Base-by-base conservation (phyloP, 2,797 vertebrate genomes). In the Lagodon rhomboides region DNA sequence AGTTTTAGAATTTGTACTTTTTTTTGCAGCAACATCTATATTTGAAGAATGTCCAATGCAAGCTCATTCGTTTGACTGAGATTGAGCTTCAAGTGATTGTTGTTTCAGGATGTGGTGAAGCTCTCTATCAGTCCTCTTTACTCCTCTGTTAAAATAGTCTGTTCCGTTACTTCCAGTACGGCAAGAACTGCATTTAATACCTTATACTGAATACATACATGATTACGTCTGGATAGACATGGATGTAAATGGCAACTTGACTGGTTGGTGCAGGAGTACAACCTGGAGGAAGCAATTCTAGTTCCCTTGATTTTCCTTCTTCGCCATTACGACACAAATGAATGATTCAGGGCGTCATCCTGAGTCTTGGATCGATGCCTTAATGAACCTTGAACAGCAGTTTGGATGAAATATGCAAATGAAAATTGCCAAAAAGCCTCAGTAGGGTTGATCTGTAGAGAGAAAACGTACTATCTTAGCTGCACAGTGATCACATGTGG, bases 281-380 rank as follows among this genome's bases (percentile, higher is more conserved):
- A 38, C 38, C 10, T 38, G 38, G 38, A 38, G 9, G 38, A 38
- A 38, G 38, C 38, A 38, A 38, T 38, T 38, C 38, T 38, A 38
- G 4, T 12, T 34, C 1, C 4, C 3, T 5, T 15, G 9, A 38
- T 6, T 43, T 20, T 17, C 22, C 15, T 7, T 51, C 17, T 30
- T 4, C 22, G 25, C 1, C 25, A 6, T 51, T 73, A 47, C 7
- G 5, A 53, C 16, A 20, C 15, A 50, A 62, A 61, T 77, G 62
- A 75, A 71, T 18, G 17, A 78, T 68, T 89, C 41, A 67, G 34
- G n/a, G 50, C 17, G n/a, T 64, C 41, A 34, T 59, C 68, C 43
- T 8, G 20, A 34, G 23, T 58, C 51, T 25, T 59, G 1, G 1
- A 70, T 87, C 15, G 6, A 84, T 77, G 17, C 30, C n/a, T 73